A percentile compares a stretch with the other conserved stretches of the same genome.
Conservation (phyloP, 2,888 invertebrate genomes). For the Eudemis profundana region DNA sequence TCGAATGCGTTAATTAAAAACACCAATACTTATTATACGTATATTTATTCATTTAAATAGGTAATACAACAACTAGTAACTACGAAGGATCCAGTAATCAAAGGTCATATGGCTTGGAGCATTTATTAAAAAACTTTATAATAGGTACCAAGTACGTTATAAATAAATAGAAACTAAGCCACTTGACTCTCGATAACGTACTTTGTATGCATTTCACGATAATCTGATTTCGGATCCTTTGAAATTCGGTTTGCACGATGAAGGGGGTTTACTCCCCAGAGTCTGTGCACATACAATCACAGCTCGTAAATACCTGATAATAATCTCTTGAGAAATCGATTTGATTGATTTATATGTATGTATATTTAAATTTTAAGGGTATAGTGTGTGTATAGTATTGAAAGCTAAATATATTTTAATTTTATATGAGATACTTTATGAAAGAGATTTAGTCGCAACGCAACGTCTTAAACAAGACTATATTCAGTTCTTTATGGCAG, state of each 20-base stretch:
- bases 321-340: neutral
- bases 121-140: no score
- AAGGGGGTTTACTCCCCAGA: neutral
- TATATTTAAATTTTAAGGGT: neutral
- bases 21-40: neutral
- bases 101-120: no score
- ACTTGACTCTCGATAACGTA: no score
- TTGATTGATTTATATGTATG: neutral
- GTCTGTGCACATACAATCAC: neutral
- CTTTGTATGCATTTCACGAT: neutral
- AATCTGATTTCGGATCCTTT: neutral
- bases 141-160: no score
- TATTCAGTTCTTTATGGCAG: no score
- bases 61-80: no score
- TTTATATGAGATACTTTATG: neutral
- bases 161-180: no score
- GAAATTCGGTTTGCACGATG: neutral
- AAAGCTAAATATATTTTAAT: no score
- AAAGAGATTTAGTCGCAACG: neutral
- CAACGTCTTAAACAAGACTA: neutral
- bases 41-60: no score
- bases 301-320: neutral
- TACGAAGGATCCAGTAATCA: no score
- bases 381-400: no score
- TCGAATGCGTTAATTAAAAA: neutral